A percentile compares a stretch with the other conserved stretches of the same genome.
Evolutionary conservation across 1,140 invertebrate species (phyloP).

Genomic region (Temnothorax curvispinosus): DNA sequence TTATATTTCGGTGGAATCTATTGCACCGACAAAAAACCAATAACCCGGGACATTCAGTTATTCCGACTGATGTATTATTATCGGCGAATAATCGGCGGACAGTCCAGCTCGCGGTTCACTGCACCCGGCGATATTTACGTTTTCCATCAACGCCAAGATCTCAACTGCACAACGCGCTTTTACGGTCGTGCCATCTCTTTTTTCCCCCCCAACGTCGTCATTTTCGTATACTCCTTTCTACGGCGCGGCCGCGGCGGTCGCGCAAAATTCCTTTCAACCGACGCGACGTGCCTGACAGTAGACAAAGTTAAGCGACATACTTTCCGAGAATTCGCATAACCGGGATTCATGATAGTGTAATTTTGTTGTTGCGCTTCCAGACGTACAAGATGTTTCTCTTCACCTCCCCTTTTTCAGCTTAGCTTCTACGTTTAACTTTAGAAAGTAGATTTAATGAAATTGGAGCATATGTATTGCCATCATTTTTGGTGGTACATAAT

Average conservation of each 20-base stretch:
- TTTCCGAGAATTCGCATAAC: constrained; percentile 34
- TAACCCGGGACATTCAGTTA: constrained; percentile 66
- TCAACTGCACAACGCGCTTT: not conserved
- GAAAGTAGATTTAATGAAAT: constrained; percentile 20
- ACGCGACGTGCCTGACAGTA: constrained; percentile 22
- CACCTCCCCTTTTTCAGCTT: not conserved
- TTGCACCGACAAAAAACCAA: constrained; percentile 66
- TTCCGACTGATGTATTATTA: constrained; percentile 67
- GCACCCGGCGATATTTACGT: constrained; percentile 48
- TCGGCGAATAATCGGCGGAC: constrained; percentile 55
- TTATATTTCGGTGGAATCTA: constrained; percentile 66
- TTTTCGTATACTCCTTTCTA: constrained; percentile 15
- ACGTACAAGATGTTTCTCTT: constrained; percentile 2
- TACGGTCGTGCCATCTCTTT: not conserved
- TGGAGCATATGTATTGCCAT: not conserved
- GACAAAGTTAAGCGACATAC: constrained; percentile 47
- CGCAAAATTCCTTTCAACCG: constrained; percentile 49
- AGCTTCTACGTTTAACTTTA: constrained; percentile 21
- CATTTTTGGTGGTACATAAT: not conserved
- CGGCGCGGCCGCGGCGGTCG: not conserved
- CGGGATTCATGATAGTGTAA: constrained; percentile 30
- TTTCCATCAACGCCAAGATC: constrained; percentile 44
- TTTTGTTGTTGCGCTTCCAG: constrained; percentile 32
- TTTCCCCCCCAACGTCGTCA: not conserved
- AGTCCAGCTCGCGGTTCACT: constrained; percentile 35